Evolutionary conservation across 2,888 invertebrate genomes (phyloP), one percentile per base, ranked within the genome.

Genomic region (Xylota sylvarum): DNA sequence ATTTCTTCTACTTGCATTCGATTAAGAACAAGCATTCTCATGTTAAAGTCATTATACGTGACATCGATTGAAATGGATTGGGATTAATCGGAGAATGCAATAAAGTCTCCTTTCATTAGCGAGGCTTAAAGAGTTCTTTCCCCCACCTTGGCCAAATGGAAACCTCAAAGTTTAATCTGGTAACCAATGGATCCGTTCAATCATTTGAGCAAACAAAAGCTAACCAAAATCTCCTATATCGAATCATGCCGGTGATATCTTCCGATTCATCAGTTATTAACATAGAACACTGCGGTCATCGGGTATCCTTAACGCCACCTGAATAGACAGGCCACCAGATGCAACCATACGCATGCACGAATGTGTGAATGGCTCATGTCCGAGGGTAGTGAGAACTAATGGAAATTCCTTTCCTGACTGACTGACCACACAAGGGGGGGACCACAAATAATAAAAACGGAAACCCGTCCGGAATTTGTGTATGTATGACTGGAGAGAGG

Each of bases 191-290:
- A 55, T 62, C 14, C 56, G n/a, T 30, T 74, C 43, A 74, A 74
- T 65, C 69, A 69, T 14, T 48, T 70, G 17, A 43, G 40, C 48
- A 84, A 69, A 84, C 64, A 80, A 52, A 64, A 55, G 55, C 46
- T 58, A 65, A 65, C 64, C 70, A 17, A 69, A 69, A 65, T 64
- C 62, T 27, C 55, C 35, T 64, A 35, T 52, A 70, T 43, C 78
- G 62, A 78, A 74, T 67, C 67, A 74, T 84, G 52, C 17, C 27
- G 74, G 69, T 43, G 70, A 58, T 65, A 76, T 65, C 58, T 72
- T 67, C 52, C 70, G 60, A 67, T 78, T 83, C 72, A 78, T 78
- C 83, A 82, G 70, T 82, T 82, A 82, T 82, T 82, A 82, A 77
- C 77, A 77, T 37, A 70, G 65, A 77, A 14, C 72, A 82, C 32